These are phyloP conservation scores for Dascyllus trimaculatus DNA, from an alignment of 2,113 vertebrate genomes.

Conservation along the genomic window DNA sequence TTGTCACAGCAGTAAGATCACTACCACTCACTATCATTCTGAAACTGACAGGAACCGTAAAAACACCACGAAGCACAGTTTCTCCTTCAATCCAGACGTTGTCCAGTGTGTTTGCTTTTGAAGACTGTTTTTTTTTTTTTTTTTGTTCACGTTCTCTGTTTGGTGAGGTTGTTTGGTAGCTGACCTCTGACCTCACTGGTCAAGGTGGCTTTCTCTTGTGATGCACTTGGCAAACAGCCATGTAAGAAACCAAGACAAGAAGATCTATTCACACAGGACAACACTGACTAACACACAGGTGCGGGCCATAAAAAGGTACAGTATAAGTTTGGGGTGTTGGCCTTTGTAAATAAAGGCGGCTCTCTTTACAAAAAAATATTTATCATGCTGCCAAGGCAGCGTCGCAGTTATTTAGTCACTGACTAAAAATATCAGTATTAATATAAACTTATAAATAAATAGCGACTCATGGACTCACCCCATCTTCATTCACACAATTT, in stretches of 20 bases:
- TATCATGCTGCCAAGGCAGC: constrained; percentile 97
- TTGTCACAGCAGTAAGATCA: constrained; percentile 75
- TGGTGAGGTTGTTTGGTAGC: constrained; percentile 64
- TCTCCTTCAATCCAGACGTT: constrained; percentile 32
- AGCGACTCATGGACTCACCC: constrained; percentile 82
- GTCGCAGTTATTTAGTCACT: constrained; percentile 96
- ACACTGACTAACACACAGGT: constrained; percentile 75
- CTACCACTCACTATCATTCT: constrained; percentile 55
- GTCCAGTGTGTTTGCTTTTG: constrained; percentile 43
- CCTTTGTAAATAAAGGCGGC: constrained; percentile 98
- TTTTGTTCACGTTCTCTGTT: constrained; percentile 63
- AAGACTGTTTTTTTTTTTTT: constrained; percentile 12
- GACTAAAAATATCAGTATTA: constrained; percentile 97
- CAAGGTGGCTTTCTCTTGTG: constrained; percentile 56
- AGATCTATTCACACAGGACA: constrained; percentile 76
- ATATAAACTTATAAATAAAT: constrained; percentile 97
- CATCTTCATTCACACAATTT: constrained; percentile 66
- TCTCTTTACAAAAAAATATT: constrained; percentile 92
- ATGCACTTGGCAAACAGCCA: constrained; percentile 69
- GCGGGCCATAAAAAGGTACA: constrained; percentile 73
- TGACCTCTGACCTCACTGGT: constrained; percentile 65
- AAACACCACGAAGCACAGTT: constrained; percentile 77
- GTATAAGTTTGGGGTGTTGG: constrained; percentile 77
- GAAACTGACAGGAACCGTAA: constrained; percentile 49
- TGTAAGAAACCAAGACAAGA: constrained; percentile 63